These are phyloP conservation scores for Leptinotarsa texana DNA, from an alignment of 1,140 invertebrate genomes.

Conservation along the genomic window DNA sequence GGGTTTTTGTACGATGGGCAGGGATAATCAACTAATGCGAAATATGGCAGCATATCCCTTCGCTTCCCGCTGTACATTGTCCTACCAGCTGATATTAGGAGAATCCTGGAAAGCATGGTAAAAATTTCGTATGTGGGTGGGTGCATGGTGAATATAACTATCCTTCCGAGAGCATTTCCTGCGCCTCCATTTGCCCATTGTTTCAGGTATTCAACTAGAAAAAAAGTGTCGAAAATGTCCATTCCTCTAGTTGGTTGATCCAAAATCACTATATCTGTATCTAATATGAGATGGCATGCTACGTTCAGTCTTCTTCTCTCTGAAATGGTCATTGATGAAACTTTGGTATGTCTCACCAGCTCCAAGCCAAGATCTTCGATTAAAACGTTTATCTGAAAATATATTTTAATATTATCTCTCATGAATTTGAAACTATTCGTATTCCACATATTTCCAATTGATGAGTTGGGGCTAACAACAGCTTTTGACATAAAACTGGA, in stretches of 20 bases:
- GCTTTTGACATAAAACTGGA: too few relatives aligned
- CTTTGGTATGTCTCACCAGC: slow-evolving; percentile 78
- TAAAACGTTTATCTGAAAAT: slow-evolving; percentile 73
- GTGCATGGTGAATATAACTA: slow-evolving; percentile 89
- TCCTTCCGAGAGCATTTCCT: slow-evolving; percentile 62
- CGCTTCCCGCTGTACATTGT: slow-evolving; percentile 89
- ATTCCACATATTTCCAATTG: too few relatives aligned
- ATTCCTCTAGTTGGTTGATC: slow-evolving; percentile 90
- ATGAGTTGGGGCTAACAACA: too few relatives aligned
- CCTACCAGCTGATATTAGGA: slow-evolving; percentile 84
- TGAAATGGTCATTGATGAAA: slow-evolving; percentile 79
- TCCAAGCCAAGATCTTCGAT: slow-evolving; percentile 89
- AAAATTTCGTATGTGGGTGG: slow-evolving; percentile 95
- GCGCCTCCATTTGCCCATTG: slow-evolving; percentile 85
- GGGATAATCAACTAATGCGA: slow-evolving; percentile 90
- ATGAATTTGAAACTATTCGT: too few relatives aligned
- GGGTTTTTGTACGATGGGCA: slow-evolving; percentile 96
- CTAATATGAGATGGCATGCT: slow-evolving; percentile 83
- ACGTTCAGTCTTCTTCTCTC: slow-evolving; percentile 84
- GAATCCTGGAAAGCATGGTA: slow-evolving; percentile 87
- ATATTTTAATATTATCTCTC: too few relatives aligned
- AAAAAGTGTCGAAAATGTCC: slow-evolving; percentile 96
- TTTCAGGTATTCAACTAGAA: slow-evolving; percentile 89
- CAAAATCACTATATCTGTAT: slow-evolving; percentile 81
- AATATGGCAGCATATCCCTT: slow-evolving; percentile 89